Conservation (phyloP, 2,113 vertebrate species). For the Noturus placidus region DNA sequence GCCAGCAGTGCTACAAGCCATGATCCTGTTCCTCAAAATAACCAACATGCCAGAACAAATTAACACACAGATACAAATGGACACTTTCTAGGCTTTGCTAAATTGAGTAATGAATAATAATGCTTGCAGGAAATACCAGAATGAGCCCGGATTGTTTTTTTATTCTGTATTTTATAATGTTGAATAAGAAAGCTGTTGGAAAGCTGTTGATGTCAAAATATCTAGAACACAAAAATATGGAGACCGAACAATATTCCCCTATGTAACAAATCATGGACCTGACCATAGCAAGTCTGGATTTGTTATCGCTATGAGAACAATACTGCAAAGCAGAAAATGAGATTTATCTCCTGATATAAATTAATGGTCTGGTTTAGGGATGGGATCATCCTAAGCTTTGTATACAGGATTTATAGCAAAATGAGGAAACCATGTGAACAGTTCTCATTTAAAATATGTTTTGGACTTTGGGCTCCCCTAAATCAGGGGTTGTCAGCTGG, state of each 20-base stretch:
- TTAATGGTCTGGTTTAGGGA: neutral
- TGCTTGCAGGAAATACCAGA: neutral
- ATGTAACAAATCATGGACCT: neutral
- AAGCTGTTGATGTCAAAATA: neutral
- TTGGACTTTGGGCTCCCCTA: neutral
- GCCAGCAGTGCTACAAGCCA: neutral
- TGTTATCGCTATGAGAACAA: neutral
- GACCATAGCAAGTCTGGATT: neutral
- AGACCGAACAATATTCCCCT: neutral
- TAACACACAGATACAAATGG: neutral
- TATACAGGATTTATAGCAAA: neutral
- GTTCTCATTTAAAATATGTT: neutral
- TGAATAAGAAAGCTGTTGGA: constrained; percentile 1
- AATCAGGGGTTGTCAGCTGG: neutral
- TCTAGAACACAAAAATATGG: neutral
- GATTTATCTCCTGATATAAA: neutral
- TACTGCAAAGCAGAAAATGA: neutral
- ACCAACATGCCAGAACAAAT: constrained; percentile 4
- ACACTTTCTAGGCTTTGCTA: neutral
- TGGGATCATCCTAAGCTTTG: neutral
- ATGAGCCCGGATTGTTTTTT: neutral
- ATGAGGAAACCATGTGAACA: neutral
- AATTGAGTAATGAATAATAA: neutral
- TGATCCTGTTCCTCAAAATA: constrained; percentile 18
- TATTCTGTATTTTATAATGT: neutral